Evolutionary conservation across 2,797 vertebrate genomes (phyloP), one percentile per base, ranked within the genome.

Genomic region (Protosalanx chinensis): DNA sequence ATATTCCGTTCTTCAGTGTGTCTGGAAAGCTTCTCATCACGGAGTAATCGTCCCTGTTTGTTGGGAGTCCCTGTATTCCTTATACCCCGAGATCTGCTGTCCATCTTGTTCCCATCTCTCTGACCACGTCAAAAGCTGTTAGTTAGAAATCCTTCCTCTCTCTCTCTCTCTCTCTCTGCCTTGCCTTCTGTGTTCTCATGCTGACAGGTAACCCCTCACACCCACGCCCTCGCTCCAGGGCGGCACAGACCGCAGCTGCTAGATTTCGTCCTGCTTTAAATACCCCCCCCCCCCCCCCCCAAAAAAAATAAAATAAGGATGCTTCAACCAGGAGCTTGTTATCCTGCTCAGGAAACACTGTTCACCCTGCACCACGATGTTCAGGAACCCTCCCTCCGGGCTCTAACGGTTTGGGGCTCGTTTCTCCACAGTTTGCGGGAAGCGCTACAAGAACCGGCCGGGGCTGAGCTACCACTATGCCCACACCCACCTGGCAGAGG

Each of bases 381-480:
- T 57, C 6, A 33, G n/a, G 16, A 15, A 23, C 0, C 12, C 29
- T 46, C 53, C 53, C 27, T 0, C 53, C 6, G 64, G 32, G 30
- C 64, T 64, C 56, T 79, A 67, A 88, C n/a, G 51, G n/a, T 57
- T n/a, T 33, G 15, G 65, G 37, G 20, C 64, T 65, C 76, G 71
- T 3, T 76, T 23, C 66, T 74, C 49, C 76, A 13, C 75, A 99
- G 97, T 98, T 80, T 98, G 97, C 69, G 97, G 97, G 75, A 99
- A 98, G 82, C 96, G 96, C 79, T 98, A 98, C 88, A 99, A 99
- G 93, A 99, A 99, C 90, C 94, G 96, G 0, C 97, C 97, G 0
- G 97, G 97, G 62, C 91, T 99, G 86, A 99, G 97, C 85, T 99
- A 99, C 88, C 97, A 99, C 87, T 98, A 98, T 46, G 93, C 97